Base-by-base conservation (phyloP, 2,888 invertebrate species). In the Gymnosoma rotundatum region DNA sequence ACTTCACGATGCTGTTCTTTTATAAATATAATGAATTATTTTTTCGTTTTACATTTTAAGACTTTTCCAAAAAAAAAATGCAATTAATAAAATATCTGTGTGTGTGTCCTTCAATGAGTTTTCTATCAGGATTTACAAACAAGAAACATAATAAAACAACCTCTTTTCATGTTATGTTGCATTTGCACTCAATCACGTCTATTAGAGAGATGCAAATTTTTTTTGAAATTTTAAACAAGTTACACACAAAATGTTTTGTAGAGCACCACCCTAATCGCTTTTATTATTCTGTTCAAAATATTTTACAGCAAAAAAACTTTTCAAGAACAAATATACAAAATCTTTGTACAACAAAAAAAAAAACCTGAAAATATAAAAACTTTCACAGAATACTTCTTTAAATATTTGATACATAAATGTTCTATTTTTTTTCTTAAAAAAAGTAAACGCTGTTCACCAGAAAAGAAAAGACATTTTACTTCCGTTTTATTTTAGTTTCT, bases 391-490 rank as follows among this genome's bases (percentile, higher is more conserved):
- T 36, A 73, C 73, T n/a, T n/a, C n/a, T n/a, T n/a, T n/a, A 74
- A 63, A 42, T 63, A 74, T 74, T 73, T 74, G 63, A 63, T 21
- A 38, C 38, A 73, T 50, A 38, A 61, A 73, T 48, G 32, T 20
- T 72, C 45, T 25, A 12, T 48, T 32, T 45, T 42, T 38, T 38
- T 0, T 36, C 36, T 8, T 8, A 10, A 16, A 70, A 45, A 25
- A 20, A 45, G 25, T 58, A 12, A 58, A 32, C 4, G 45, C 70
- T n/a, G n/a, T n/a, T n/a, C 32, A 20, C 45, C 58, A 58, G 16
- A 45, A 70, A 48, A 70, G 9, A 32, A 48, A 70, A 58, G 25
- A 42, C 14, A 42, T 14, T 14, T 42, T 14, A 10, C 14, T 42
- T 14, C 14, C 12, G 12, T 10, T 42, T 14, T 42, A 42, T 14